phyloP scores from a whole-genome alignment of 1,140 invertebrate genomes.

The Gonioctena quinquepunctata region DNA sequence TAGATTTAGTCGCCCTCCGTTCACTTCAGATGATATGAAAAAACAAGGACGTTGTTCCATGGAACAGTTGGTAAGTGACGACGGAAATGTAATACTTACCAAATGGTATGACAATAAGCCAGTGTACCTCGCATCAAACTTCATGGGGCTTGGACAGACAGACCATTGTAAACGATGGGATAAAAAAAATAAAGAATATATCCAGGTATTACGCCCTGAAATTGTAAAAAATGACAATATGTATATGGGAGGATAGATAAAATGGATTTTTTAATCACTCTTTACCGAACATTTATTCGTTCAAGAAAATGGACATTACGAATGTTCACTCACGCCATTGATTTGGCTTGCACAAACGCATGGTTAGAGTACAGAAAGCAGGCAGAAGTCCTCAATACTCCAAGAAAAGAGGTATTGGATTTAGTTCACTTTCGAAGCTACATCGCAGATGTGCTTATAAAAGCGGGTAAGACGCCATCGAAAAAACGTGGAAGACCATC shows the following conservation, averaged over 20 bases:
- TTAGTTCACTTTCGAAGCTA: not conserved
- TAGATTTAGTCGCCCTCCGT: not conserved
- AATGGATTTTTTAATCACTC: not conserved
- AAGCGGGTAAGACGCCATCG: too few relatives aligned
- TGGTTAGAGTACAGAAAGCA: not conserved
- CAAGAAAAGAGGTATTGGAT: not conserved
- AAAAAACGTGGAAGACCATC: too few relatives aligned
- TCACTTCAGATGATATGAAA: not conserved
- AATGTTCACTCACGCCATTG: too few relatives aligned
- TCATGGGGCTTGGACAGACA: not conserved
- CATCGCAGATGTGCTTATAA: too few relatives aligned
- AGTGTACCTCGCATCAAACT: not conserved
- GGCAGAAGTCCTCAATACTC: not conserved
- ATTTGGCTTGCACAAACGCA: not conserved
- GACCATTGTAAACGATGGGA: not conserved
- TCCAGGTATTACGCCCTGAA: not conserved
- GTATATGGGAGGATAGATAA: not conserved
- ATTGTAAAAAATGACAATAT: not conserved
- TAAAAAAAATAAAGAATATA: not conserved
- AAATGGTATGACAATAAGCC: not conserved
- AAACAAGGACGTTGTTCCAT: not conserved
- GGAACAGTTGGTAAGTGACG: not conserved
- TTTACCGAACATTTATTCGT: not conserved
- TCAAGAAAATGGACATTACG: not conserved
- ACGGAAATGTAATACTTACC: slow-evolving; percentile 7